Evolutionary conservation across 2,888 invertebrate species (phyloP).

Genomic region (Apodemia zela): DNA sequence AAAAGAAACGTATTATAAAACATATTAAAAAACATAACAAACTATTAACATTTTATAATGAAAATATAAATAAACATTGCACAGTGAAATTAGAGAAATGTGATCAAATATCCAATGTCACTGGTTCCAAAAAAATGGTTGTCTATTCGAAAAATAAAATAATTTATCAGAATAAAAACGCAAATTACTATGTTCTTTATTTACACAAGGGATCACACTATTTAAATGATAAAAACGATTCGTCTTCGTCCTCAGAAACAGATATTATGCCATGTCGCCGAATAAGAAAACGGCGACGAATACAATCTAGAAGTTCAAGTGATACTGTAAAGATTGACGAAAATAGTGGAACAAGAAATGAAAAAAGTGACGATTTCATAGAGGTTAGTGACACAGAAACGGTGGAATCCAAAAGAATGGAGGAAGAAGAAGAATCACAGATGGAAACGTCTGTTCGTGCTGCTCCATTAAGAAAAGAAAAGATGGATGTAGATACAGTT

Average conservation of each 20-base stretch:
- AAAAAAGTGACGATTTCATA: slow-evolving; percentile 23
- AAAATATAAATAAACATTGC: slow-evolving; percentile 42
- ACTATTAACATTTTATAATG: slow-evolving; percentile 36
- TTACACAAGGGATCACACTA: slow-evolving; percentile 26
- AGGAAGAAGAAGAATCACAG: neutral
- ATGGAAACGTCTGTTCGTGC: slow-evolving; percentile 14
- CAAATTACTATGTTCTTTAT: slow-evolving; percentile 46
- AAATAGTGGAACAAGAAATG: slow-evolving; percentile 25
- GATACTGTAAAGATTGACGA: slow-evolving; percentile 40
- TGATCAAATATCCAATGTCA: slow-evolving; percentile 50
- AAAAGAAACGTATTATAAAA: slow-evolving; percentile 30
- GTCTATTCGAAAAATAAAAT: slow-evolving; percentile 46
- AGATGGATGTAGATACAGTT: slow-evolving; percentile 37
- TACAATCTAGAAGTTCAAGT: slow-evolving; percentile 44
- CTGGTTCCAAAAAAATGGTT: slow-evolving; percentile 44
- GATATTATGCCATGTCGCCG: slow-evolving; percentile 25
- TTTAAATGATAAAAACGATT: slow-evolving; percentile 20
- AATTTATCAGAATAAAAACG: slow-evolving; percentile 36
- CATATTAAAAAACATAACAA: slow-evolving; percentile 38
- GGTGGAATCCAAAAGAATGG: neutral
- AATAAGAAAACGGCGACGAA: slow-evolving; percentile 37
- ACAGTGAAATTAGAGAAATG: slow-evolving; percentile 46
- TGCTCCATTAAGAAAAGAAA: slow-evolving; percentile 28
- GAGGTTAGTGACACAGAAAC: slow-evolving; percentile 17
- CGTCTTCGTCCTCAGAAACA: slow-evolving; percentile 34